These are phyloP conservation scores for Channallabes apus DNA, from an alignment of 2,797 vertebrate genomes.

Conservation along the genomic window DNA sequence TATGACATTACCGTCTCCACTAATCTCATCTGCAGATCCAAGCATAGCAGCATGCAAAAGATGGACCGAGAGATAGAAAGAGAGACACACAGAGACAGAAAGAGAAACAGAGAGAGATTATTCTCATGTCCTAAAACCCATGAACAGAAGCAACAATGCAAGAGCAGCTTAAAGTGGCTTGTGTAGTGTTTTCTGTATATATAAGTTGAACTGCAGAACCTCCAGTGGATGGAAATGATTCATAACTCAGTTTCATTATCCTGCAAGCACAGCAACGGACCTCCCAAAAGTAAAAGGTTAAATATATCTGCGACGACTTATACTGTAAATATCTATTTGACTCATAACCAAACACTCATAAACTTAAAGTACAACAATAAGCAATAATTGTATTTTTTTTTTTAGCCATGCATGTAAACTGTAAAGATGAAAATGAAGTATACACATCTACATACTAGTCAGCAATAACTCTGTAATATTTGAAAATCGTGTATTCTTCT, in stretches of 20 bases:
- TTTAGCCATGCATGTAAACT: neutral
- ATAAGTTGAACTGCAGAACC: neutral
- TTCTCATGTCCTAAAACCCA: neutral
- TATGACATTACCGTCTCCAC: constrained; percentile 86
- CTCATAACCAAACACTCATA: too few species aligned
- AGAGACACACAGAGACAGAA: constrained; percentile 9
- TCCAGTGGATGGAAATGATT: neutral
- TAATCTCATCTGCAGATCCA: constrained; percentile 89
- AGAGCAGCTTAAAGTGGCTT: neutral
- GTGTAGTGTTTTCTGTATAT: neutral
- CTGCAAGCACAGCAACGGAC: neutral
- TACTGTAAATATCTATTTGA: neutral
- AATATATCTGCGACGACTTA: neutral
- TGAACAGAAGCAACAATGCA: neutral
- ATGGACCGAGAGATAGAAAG: constrained; percentile 31
- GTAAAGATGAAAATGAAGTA: neutral
- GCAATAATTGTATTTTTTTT: neutral
- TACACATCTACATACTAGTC: neutral
- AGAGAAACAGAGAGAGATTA: constrained; percentile 10
- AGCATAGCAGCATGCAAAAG: constrained; percentile 77
- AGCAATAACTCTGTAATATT: accelerated
- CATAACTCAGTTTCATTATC: neutral
- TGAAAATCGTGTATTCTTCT: neutral
- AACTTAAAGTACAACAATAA: neutral
- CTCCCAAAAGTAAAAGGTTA: constrained; percentile 1